Evolutionary conservation across 2,797 vertebrate genomes (phyloP).

Genomic region (Eurystomus glaucurus): DNA sequence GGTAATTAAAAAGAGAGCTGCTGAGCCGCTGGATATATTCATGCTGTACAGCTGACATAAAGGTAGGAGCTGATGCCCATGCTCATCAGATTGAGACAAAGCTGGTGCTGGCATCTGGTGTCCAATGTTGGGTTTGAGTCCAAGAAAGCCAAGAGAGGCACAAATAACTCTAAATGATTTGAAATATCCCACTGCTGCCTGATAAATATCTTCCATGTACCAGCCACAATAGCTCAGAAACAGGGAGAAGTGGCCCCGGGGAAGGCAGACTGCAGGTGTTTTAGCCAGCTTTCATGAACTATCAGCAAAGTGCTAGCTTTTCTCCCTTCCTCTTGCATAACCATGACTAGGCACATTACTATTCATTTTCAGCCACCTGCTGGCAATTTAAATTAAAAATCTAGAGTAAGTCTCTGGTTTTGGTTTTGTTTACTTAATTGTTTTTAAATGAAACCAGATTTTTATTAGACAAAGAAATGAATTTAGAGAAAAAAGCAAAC

Average conservation of each 20-base stretch:
- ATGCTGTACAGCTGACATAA: rapidly evolving
- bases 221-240: neutral
- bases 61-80: neutral
- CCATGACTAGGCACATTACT: neutral
- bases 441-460: constrained; percentile 32
- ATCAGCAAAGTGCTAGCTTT: neutral
- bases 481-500: neutral
- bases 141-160: neutral
- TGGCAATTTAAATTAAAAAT: constrained; percentile 53
- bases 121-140: neutral
- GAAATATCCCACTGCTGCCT: neutral
- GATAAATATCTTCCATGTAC: neutral
- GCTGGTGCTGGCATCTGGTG: neutral
- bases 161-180: neutral
- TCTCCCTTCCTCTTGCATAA: neutral
- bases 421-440: neutral
- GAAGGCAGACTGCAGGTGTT: neutral
- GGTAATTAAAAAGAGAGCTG: neutral
- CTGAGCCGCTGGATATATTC: neutral
- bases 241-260: neutral
- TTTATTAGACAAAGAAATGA: neutral
- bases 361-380: constrained; percentile 42
- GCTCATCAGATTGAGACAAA: neutral
- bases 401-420: neutral
- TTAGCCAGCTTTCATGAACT: neutral